Evolutionary conservation across 2,888 invertebrate genomes (phyloP), one percentile per base, ranked within the genome.

Genomic region (Drosophila differens): DNA sequence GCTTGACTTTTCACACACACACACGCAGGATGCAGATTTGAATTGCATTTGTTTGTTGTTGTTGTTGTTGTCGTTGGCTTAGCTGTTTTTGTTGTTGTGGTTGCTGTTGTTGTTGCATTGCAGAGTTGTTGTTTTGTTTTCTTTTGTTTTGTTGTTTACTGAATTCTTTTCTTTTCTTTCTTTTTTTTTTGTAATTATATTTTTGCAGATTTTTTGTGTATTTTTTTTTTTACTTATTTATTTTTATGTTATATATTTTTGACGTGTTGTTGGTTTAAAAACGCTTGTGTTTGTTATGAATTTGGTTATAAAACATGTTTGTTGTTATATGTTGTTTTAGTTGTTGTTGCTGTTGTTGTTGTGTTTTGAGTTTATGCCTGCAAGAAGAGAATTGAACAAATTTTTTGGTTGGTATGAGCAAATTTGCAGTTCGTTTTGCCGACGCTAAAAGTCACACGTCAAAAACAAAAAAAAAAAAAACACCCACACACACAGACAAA

Each of bases 311-410:
- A 84, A 81, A 81, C 83, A 76, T 83, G 71, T 75, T 79, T 82
- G 70, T 74, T 80, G 75, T 70, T 79, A 64, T 82, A 74, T 66
- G 14, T 61, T 61, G 32, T 57, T 60, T 39, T 54, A 57, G 55
- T 57, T 66, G 39, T 59, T 61, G 39, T 47, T 69, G 49, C 62
- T 68, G 68, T 65, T 76, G 76, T 75, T 78, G 69, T 91, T 86
- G 73, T 89, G 73, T 86, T 89, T 79, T 73, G 77, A 87, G 89
- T 86, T 90, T 89, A 82, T 91, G 86, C 91, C 90, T 89, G 85
- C 47, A 76, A 74, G 57, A 58, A 70, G 54, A 62, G 49, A 55
- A 58, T 55, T 19, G 19, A 53, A 41, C n/a, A 22, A 53, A 33
- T 59, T 65, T 30, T 68, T 35, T 35, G 14, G 9, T 41, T 37